Conservation (phyloP, 1,140 invertebrate genomes). For the Meloidogyne hapla region DNA sequence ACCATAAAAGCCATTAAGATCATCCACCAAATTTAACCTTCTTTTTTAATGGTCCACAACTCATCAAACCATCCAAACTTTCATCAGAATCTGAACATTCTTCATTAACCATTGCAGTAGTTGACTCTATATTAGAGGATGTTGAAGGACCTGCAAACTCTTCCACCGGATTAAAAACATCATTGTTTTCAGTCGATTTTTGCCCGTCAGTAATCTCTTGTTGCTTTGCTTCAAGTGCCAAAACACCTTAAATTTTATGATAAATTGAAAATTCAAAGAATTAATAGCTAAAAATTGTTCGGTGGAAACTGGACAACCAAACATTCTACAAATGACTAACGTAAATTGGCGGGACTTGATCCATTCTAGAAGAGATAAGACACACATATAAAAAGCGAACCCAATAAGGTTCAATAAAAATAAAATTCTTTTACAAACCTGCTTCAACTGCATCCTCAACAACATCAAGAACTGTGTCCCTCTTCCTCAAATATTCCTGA, state of each 20-base stretch:
- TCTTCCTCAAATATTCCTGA: slow-evolving; percentile 45
- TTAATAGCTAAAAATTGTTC: neutral
- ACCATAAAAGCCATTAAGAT: too few species aligned
- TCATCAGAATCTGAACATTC: slow-evolving; percentile 24
- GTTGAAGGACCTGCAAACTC: neutral
- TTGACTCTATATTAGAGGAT: neutral
- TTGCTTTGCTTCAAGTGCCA: neutral
- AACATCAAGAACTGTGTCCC: slow-evolving; percentile 42
- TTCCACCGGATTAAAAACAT: neutral
- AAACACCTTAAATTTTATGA: slow-evolving; percentile 12
- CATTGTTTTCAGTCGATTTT: neutral
- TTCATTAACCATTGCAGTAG: neutral
- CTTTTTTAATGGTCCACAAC: slow-evolving; percentile 17
- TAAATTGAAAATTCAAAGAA: neutral
- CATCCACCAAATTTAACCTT: neutral
- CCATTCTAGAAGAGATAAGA: too few species aligned
- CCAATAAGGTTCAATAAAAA: too few species aligned
- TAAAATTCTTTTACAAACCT: slow-evolving; percentile 22
- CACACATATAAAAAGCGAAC: too few species aligned
- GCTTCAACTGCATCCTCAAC: slow-evolving; percentile 51
- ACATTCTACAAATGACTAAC: neutral
- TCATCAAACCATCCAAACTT: slow-evolving; percentile 24
- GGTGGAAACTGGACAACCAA: neutral
- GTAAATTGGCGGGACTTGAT: too few species aligned
- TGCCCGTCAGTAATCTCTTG: neutral